A percentile compares a stretch with the other conserved stretches of the same genome.
Conservation (phyloP, 2,113 vertebrate species). For the Spea multiplicata region DNA sequence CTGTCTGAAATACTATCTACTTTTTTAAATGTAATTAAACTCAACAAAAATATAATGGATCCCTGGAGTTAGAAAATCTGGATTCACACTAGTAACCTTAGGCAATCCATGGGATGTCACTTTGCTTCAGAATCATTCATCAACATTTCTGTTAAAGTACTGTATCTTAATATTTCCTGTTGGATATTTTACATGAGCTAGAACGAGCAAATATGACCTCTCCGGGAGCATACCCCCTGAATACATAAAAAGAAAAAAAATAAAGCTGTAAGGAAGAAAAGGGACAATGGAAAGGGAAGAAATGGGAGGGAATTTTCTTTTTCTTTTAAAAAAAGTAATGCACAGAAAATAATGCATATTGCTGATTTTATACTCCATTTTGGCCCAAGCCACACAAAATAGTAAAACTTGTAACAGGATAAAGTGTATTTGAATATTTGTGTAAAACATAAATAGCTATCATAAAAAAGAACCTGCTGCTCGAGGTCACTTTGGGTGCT, state of each 20-base stretch:
- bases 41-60: not conserved
- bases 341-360: too few species aligned
- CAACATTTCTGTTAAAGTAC: not conserved
- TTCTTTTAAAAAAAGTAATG: too few species aligned
- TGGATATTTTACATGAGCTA: not conserved
- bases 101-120: constrained; percentile 21
- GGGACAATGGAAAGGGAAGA: not conserved
- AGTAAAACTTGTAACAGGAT: not conserved
- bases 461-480: too few species aligned
- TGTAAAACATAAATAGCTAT: too few species aligned
- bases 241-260: not conserved
- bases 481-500: too few species aligned
- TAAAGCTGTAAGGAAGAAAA: not conserved
- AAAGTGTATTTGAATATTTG: not conserved
- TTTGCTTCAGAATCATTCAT: constrained; percentile 16
- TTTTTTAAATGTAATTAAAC: not conserved
- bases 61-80: constrained; percentile 5
- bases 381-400: not conserved
- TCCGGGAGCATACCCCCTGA: not conserved
- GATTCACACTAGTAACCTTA: constrained; percentile 8
- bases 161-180: not conserved
- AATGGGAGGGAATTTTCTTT: too few species aligned
- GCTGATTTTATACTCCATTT: too few species aligned
- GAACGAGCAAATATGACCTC: not conserved
- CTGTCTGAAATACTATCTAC: not conserved